phyloP scores from a whole-genome alignment of 1,140 invertebrate species.

The Drosophila ercepeae region DNA sequence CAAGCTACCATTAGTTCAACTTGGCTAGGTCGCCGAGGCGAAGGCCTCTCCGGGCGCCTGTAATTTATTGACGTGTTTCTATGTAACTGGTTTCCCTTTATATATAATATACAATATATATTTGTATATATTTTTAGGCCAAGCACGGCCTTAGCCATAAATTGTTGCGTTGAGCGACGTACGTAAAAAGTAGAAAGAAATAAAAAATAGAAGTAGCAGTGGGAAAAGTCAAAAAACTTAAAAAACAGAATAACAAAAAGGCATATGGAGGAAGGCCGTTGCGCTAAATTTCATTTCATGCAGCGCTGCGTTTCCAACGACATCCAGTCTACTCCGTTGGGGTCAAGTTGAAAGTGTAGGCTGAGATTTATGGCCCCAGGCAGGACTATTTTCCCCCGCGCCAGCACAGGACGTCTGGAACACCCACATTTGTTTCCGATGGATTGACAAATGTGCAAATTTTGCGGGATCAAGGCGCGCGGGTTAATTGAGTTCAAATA shows the following conservation, averaged over 20 bases:
- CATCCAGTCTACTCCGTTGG: slow-evolving; percentile 34
- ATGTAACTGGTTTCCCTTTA: slow-evolving; percentile 54
- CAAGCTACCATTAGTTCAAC: slow-evolving; percentile 62
- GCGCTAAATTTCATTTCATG: slow-evolving; percentile 78
- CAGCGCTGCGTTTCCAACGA: slow-evolving; percentile 53
- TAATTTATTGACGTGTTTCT: slow-evolving; percentile 75
- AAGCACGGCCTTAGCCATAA: slow-evolving; percentile 74
- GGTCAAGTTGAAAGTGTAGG: slow-evolving; percentile 71
- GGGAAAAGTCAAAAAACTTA: slow-evolving; percentile 19
- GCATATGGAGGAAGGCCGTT: slow-evolving; percentile 50
- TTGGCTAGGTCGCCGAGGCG: slow-evolving; percentile 35
- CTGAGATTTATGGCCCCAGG: slow-evolving; percentile 59
- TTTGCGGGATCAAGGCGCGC: slow-evolving; percentile 48
- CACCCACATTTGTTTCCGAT: slow-evolving; percentile 1
- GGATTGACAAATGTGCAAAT: slow-evolving; percentile 53
- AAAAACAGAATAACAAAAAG: slow-evolving; percentile 16
- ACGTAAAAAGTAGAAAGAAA: slow-evolving; percentile 35
- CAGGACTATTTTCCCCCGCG: not conserved
- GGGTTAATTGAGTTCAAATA: slow-evolving; percentile 76
- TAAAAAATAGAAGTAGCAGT: slow-evolving; percentile 24
- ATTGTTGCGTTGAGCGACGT: slow-evolving; percentile 64
- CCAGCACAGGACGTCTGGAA: not conserved
- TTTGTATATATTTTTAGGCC: slow-evolving; percentile 58
- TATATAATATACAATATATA: not conserved
- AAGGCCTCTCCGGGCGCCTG: slow-evolving; percentile 36